phyloP scores from a whole-genome alignment of 2,113 vertebrate genomes.

The Aramus guarauna region DNA sequence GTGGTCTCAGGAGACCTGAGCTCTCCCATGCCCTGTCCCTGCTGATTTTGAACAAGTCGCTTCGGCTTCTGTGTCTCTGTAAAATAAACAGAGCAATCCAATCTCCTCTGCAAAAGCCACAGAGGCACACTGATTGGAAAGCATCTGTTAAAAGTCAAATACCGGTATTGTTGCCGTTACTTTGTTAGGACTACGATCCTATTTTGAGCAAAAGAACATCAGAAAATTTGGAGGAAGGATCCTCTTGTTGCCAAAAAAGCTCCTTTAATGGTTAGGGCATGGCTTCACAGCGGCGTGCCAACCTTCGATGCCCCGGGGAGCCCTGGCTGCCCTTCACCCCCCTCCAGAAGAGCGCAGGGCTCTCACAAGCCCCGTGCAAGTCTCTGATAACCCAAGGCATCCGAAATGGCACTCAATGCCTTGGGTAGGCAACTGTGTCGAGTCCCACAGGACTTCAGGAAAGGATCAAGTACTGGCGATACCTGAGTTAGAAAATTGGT shows the following conservation, averaged over 20 bases:
- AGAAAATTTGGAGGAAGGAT: not conserved
- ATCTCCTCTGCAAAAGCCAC: not conserved
- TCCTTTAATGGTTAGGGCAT: not conserved
- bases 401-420: not conserved
- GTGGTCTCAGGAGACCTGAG: not conserved
- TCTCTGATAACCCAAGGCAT: not conserved
- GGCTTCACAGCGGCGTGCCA: rapidly evolving
- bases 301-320: not conserved
- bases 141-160: not conserved
- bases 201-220: not conserved
- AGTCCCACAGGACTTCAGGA: not conserved
- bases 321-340: not conserved
- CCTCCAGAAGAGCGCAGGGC: not conserved
- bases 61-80: not conserved
- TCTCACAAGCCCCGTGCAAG: not conserved
- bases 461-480: not conserved
- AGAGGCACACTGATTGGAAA: not conserved
- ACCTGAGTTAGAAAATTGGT: not conserved
- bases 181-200: not conserved
- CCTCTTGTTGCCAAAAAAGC: not conserved
- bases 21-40: not conserved
- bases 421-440: rapidly evolving
- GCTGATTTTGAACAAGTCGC: not conserved
- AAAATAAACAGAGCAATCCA: not conserved
- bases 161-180: not conserved